Evolutionary conservation across 2,888 invertebrate species (phyloP).

Genomic region (Sinopyrophorus schimmeli): DNA sequence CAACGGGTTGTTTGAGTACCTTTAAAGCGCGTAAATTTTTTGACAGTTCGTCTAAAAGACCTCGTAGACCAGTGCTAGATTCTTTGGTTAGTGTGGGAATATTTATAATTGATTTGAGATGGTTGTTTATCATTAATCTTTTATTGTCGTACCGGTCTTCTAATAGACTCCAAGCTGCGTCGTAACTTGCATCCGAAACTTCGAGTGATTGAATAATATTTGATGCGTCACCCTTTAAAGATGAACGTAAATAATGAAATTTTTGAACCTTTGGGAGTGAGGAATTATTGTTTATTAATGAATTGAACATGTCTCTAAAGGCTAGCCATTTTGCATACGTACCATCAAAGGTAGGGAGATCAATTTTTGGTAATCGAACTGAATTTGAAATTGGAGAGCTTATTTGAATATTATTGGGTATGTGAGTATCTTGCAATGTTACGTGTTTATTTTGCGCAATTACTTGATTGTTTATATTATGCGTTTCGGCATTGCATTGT

Average conservation of each 20-base stretch:
- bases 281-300: constrained; percentile 1
- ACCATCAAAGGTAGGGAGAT: constrained; percentile 1
- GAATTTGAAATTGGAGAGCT: too few species aligned
- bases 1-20: constrained; percentile 1
- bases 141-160: constrained; percentile 11
- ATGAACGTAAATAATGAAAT: constrained; percentile 10
- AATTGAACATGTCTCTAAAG: neutral
- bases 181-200: neutral
- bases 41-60: neutral
- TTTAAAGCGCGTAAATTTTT: constrained; percentile 8
- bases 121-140: constrained; percentile 1
- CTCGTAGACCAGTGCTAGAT: neutral
- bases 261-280: neutral
- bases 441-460: too few species aligned
- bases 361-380: neutral
- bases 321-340: constrained; percentile 2
- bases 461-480: too few species aligned
- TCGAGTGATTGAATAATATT: constrained; percentile 1
- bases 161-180: constrained; percentile 2
- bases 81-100: constrained; percentile 4
- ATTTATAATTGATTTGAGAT: constrained; percentile 4
- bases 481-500: too few species aligned
- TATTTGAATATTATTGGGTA: too few species aligned
- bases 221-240: neutral
- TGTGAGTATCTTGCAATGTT: too few species aligned